These are phyloP conservation scores for Butastur rufipennis DNA, from an alignment of 2,113 vertebrate species.

Conservation along the genomic window DNA sequence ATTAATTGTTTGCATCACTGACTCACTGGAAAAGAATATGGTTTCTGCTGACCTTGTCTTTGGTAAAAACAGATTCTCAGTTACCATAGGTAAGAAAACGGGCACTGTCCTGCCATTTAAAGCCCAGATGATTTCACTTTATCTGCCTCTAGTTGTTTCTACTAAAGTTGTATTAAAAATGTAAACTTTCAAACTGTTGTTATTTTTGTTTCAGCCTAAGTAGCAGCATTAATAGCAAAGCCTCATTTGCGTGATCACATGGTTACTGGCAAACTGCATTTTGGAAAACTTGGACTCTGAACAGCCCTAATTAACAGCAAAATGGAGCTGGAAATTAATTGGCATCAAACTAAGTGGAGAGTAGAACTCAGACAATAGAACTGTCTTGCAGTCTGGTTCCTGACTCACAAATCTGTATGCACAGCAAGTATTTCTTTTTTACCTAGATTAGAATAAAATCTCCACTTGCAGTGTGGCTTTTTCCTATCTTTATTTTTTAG, in stretches of 20 bases:
- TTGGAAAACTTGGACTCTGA: constrained; percentile 24
- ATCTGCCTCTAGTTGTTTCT: background rate
- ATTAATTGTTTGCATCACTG: background rate
- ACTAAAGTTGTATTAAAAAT: background rate
- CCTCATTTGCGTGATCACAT: constrained; percentile 13
- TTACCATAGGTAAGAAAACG: background rate
- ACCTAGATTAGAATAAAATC: background rate
- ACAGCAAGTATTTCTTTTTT: background rate
- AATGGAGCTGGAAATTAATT: constrained; percentile 45
- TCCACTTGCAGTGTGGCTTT: background rate
- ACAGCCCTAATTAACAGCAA: constrained; percentile 44
- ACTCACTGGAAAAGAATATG: background rate
- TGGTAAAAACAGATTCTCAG: background rate
- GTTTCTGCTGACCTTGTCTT: background rate
- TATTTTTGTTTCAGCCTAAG: constrained; percentile 19
- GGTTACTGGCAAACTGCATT: constrained; percentile 20
- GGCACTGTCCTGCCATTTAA: background rate
- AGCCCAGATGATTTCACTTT: background rate
- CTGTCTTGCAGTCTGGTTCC: background rate
- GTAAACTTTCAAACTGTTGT: background rate
- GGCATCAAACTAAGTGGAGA: background rate
- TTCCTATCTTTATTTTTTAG: background rate
- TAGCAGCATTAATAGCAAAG: background rate
- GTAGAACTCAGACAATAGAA: background rate
- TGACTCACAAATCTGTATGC: background rate